Evolutionary conservation across 1,140 invertebrate genomes (phyloP), one percentile per base, ranked within the genome.

Genomic region (Epicauta chinensis): DNA sequence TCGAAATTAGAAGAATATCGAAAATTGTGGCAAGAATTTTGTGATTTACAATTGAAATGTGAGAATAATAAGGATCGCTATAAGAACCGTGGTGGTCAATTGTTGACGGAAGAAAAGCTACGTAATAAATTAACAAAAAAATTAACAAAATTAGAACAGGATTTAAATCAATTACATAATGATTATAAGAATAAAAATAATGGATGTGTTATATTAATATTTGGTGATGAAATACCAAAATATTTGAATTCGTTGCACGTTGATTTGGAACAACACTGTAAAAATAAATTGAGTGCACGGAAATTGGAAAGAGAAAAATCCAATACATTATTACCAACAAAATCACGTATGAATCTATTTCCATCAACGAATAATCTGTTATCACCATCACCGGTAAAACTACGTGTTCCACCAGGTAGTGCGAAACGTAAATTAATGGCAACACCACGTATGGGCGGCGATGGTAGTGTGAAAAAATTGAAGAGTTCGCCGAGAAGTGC

Each of bases 21-120:
- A 35, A 71, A 79, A 16, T 64, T 87, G 0, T 87, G 82, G 79
- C 66, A 75, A 5, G 79, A 85, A 61, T 81, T 84, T 76, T 75
- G 77, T 16, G 80, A 87, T 15, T 64, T 91, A 6, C 82, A 88
- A 53, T 75, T 77, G 43, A 82, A 83, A 58, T 82, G 83, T 1
- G 78, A 79, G 15, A 84, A 90, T 65, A 86, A 88, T 0, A 82
- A 23, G 7, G 23, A 85, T 55, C 77, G 91, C 2, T 91, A 86
- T 63, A 82, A 89, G 51, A 91, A 93, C 71, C 78, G 91, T 36
- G 89, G 89, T 4, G 89, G 90, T 0, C 83, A 87, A 56, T 73
- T 94, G 6, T 70, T 94, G 0, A 76, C 78, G 16, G 90, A 93
- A 66, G 91, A 93, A 69, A 90, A 86, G 59, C 85, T 89, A 60